Evolutionary conservation across 2,113 vertebrate genomes (phyloP), one percentile per base, ranked within the genome.

Genomic region (Muscicapa adusta): DNA sequence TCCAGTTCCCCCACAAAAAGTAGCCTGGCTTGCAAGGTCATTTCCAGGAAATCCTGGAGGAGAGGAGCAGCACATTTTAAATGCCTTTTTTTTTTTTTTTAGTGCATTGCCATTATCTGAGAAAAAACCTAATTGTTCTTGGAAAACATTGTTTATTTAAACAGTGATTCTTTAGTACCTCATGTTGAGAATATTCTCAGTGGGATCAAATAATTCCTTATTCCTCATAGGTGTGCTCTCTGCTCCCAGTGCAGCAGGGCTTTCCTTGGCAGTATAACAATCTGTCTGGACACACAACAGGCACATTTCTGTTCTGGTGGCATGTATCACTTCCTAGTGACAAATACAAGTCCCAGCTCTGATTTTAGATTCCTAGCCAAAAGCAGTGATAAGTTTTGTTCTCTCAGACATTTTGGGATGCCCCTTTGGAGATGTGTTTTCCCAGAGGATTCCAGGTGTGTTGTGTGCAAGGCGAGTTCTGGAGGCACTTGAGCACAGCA

Each of bases 351-450:
- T 81, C 61, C 36, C 61, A 18, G 10, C 65, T 81, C 84, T 89
- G 61, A 68, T 87, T 89, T 78, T 81, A 48, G n/a, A 85, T 94
- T 94, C 48, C 74, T 63, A 23, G 60, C 38, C 84, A 94, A 89
- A 94, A 75, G 40, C 57, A 57, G 18, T 12, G 76, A 9, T 63
- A 87, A 91, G 56, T 63, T 92, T 57, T 89, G 25, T 77, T 74
- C 31, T 67, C 61, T 75, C 18, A 3, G 10, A 34, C 31, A n/a
- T 4, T 81, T 85, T 81, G 48, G 33, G 45, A 70, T 63, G 31
- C 36, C 34, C 78, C 80, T 77, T 36, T 40, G 22, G 87, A 78
- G 81, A 75, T 68, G 16, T 9, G 3, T 72, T 93, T 91, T 78
- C n/a, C 2, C 0, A 1, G 40, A 48, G 36, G 70, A n/a, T 36